Percentiles rank a stretch among this genome's conserved stretches.
Conservation (phyloP, 37 sponge, comb jelly and placozoan genomes). For the Bolinopsis microptera region DNA sequence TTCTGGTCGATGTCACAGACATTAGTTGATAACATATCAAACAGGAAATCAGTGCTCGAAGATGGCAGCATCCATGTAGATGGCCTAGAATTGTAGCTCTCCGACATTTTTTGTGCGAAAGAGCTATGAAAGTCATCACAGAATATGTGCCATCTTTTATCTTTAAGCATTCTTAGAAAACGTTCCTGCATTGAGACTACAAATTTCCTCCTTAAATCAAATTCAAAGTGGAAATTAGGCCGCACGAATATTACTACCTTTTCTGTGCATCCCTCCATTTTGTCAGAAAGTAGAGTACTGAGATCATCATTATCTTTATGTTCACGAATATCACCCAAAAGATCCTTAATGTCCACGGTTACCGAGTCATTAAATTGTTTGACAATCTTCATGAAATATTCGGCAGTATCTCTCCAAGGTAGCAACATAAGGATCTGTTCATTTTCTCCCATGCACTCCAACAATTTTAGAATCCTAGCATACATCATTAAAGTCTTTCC, state of each 20-base stretch:
- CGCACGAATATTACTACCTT: not conserved
- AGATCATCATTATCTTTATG: not conserved
- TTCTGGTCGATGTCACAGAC: not conserved
- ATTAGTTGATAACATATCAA: not conserved
- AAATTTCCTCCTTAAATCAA: too few species aligned
- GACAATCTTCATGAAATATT: not conserved
- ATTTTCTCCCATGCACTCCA: not conserved
- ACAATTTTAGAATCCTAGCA: not conserved
- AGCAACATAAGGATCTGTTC: not conserved
- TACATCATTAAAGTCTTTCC: not conserved
- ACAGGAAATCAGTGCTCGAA: not conserved
- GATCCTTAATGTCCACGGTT: not conserved
- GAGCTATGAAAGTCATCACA: not conserved
- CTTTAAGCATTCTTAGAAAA: not conserved
- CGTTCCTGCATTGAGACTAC: too few species aligned
- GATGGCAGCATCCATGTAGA: too few species aligned
- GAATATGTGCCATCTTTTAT: not conserved
- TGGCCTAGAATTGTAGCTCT: too few species aligned
- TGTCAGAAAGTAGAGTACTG: not conserved
- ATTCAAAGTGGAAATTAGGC: not conserved
- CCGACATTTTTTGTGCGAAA: not conserved
- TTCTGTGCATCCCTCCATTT: not conserved
- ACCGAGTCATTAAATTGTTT: not conserved
- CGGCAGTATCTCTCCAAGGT: not conserved
- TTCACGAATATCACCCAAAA: not conserved